Base-by-base conservation (phyloP, 2,888 invertebrate genomes). In the Apeira syringaria region DNA sequence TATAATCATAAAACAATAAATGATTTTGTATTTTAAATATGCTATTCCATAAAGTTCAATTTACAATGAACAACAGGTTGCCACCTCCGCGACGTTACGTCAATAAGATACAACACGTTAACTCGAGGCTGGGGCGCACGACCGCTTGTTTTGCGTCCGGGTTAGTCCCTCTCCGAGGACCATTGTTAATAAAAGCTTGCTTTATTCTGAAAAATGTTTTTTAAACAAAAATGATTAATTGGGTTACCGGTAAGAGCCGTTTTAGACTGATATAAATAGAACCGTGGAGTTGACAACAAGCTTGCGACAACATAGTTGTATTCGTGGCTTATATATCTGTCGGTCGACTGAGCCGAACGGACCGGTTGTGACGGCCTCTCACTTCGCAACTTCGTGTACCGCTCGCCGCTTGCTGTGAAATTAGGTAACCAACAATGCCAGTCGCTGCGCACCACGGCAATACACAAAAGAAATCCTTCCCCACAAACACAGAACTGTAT, bases 281-380 rank as follows among this genome's bases (percentile, higher is more conserved):
- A 39, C 34, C 41, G 41, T 43, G 56, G 62, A 64, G 61, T 55
- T 64, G 65, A 65, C 64, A 67, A 64, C 63, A 63, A 67, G 62
- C 59, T 67, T 73, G 69, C 64, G 20, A 20, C 20, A 63, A 66
- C 58, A 66, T 69, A 73, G 68, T 64, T 65, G 54, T 66, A 65
- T 73, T 71, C 61, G 65, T 73, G 70, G 58, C 68, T 66, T 61
- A 68, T 67, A 76, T 82, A 80, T 79, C 78, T 83, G 71, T 74
- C 73, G 79, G 78, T 74, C 80, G 80, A 83, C 70, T 77, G 66
- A 80, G 73, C 74, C 68, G 73, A 81, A 64, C 80, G 70, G 74
- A 87, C 89, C 87, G 87, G 86, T 88, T 86, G 78, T 68, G 80
- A 69, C 80, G 83, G 86, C 88, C 89, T 89, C 88, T 88, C 87